phyloP scores from a whole-genome alignment of 2,113 vertebrate species.

The Seriola aureovittata region DNA sequence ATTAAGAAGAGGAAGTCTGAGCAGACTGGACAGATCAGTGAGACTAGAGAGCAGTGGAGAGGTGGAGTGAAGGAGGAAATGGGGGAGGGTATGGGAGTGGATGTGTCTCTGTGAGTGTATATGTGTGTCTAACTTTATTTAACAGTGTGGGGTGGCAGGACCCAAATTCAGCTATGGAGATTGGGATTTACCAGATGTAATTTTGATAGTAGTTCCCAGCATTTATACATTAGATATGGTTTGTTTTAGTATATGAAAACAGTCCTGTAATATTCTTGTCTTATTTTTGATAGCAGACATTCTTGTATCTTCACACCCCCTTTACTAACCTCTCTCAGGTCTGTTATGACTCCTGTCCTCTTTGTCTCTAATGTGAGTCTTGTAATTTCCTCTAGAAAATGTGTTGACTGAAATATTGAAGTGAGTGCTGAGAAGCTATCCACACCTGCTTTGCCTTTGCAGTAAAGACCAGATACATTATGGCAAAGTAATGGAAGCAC shows the following conservation, averaged over 20 bases:
- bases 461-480: neutral
- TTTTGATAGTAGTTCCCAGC: constrained; percentile 29
- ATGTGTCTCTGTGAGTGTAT: constrained; percentile 12
- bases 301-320: neutral
- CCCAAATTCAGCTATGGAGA: constrained; percentile 17
- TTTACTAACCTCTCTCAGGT: constrained; percentile 14
- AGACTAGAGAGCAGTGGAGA: constrained; percentile 48
- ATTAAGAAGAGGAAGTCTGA: constrained; percentile 89
- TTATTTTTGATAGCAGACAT: constrained; percentile 2
- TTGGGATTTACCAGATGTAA: constrained; percentile 25
- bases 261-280: neutral
- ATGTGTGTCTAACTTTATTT: constrained; percentile 42
- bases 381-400: constrained; percentile 52
- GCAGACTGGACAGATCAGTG: constrained; percentile 76
- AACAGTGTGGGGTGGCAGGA: constrained; percentile 31
- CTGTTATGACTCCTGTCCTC: constrained; percentile 39
- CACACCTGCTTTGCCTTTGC: constrained; percentile 40
- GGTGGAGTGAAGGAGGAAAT: constrained; percentile 64
- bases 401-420: constrained; percentile 52
- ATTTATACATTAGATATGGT: constrained; percentile 2
- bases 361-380: constrained; percentile 44
- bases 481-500: neutral
- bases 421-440: constrained; percentile 30
- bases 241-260: constrained; percentile 10
- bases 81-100: constrained; percentile 47